Evolutionary conservation across 2,113 vertebrate species (phyloP).

Genomic region (Salminus brasiliensis): DNA sequence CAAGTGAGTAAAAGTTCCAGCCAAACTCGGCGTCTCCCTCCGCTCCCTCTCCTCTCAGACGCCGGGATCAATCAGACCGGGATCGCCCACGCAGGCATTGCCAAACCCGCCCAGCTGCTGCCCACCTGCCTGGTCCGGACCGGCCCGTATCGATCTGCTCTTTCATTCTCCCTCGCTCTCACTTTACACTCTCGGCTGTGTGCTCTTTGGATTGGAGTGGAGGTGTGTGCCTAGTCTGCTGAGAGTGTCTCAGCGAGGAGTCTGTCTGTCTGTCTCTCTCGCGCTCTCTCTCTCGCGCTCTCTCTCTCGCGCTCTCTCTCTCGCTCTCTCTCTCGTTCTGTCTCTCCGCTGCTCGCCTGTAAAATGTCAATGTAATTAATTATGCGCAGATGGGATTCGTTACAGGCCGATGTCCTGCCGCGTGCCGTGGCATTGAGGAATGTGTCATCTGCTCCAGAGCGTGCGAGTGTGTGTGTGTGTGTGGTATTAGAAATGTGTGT

Average conservation of each 20-base stretch:
- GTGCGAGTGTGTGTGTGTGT: not conserved
- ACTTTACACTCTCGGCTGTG: not conserved
- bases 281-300: too few relatives aligned
- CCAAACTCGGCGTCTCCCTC: not conserved
- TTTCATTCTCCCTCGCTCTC: constrained; percentile 4
- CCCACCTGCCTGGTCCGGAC: not conserved
- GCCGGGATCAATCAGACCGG: not conserved
- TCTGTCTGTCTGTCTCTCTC: not conserved
- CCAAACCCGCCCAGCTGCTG: not conserved
- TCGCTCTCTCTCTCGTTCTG: not conserved
- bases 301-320: not conserved
- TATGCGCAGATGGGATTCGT: not conserved
- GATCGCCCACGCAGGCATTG: not conserved
- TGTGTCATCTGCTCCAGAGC: not conserved
- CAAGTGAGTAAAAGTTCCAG: not conserved
- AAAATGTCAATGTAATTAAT: constrained; percentile 28
- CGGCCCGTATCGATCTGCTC: not conserved
- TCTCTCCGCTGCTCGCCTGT: not conserved
- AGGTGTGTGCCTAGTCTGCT: not conserved
- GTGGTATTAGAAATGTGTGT: too few relatives aligned
- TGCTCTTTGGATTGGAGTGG: not conserved
- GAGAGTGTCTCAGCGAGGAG: not conserved
- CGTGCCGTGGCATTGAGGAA: not conserved
- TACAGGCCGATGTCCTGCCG: not conserved
- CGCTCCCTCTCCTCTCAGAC: not conserved